Percentiles rank a stretch among this genome's conserved stretches.
phyloP scores from a whole-genome alignment of 2,797 vertebrate genomes.

The Malurus splendens region DNA sequence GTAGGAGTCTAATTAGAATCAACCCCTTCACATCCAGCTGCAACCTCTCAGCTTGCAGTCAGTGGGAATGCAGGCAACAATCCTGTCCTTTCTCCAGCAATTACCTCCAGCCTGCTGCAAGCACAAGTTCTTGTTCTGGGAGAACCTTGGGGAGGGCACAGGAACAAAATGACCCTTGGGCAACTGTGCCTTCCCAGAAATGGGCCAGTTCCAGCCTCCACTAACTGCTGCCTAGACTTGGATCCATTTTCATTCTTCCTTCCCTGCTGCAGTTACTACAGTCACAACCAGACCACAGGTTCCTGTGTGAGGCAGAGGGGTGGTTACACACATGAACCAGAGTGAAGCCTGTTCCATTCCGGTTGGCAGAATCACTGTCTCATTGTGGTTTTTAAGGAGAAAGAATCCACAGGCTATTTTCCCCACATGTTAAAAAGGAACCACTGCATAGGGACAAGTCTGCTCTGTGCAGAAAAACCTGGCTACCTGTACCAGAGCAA shows the following conservation, averaged over 20 bases:
- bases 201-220: neutral
- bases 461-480: neutral
- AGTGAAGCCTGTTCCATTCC: neutral
- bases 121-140: neutral
- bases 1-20: neutral
- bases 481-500: neutral
- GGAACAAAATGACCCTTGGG: neutral
- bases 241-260: neutral
- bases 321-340: neutral
- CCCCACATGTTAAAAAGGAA: neutral
- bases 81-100: neutral
- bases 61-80: neutral
- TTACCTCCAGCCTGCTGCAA: neutral
- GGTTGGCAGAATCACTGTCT: neutral
- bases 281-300: neutral
- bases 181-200: neutral
- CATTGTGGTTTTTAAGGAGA: neutral
- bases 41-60: neutral
- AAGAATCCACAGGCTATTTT: neutral
- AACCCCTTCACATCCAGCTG: neutral
- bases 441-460: neutral
- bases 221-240: neutral
- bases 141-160: fast-evolving
- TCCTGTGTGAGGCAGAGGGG: neutral
- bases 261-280: neutral